Percentiles rank a stretch among this genome's conserved stretches.
Conservation (phyloP, 1,140 invertebrate genomes). For the Cephus cinctus region DNA sequence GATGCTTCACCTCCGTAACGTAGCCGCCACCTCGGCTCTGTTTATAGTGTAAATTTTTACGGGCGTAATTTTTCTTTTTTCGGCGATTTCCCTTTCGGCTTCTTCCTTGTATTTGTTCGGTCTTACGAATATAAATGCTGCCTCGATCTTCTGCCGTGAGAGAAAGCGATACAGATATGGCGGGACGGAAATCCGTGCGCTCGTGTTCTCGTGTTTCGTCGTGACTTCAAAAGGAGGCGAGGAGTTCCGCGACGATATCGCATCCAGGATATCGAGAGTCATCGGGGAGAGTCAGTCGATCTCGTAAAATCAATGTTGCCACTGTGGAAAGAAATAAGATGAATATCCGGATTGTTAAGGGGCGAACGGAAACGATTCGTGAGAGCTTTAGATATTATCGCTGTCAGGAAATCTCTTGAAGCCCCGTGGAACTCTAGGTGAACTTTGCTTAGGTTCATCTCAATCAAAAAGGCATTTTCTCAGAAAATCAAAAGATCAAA, state of each 20-base stretch:
- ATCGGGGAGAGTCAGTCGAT: not conserved
- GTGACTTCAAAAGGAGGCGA: not conserved
- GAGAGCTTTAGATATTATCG: no score
- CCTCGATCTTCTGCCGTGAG: constrained; percentile 12
- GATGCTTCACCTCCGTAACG: no score
- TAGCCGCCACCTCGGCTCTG: no score
- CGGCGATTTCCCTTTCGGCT: constrained; percentile 1
- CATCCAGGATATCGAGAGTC: not conserved
- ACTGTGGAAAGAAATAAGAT: not conserved
- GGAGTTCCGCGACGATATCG: not conserved
- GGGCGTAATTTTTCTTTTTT: no score
- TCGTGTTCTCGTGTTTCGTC: not conserved
- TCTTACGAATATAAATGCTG: constrained; percentile 21
- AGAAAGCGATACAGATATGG: constrained; percentile 30
- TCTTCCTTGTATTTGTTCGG: constrained; percentile 20
- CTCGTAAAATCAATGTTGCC: not conserved
- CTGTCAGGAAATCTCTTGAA: no score
- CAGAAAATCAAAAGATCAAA: no score
- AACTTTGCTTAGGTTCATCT: no score
- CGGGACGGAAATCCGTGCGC: not conserved
- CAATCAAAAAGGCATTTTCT: no score
- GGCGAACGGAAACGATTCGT: not conserved
- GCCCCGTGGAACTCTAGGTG: no score
- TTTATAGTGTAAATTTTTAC: no score
- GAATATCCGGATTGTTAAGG: not conserved